Evolutionary conservation across 2,888 invertebrate species (phyloP).

Genomic region (Entomobrya multifasciata): DNA sequence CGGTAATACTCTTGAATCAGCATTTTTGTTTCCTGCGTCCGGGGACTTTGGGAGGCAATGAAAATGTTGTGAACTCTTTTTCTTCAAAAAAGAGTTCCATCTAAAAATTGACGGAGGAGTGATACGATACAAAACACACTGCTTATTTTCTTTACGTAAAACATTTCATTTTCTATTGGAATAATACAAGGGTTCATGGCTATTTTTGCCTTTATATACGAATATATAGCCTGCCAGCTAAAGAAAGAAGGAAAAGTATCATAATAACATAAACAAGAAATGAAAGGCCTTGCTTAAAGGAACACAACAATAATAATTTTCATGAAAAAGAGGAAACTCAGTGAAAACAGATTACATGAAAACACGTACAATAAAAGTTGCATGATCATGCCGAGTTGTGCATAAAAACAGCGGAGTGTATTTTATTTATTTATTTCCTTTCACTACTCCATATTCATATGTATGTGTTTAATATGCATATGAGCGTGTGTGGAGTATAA

Average conservation of each 20-base stretch:
- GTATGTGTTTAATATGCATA: background rate
- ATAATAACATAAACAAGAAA: conserved; percentile 38
- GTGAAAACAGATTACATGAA: conserved; percentile 55
- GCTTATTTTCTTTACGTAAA: conserved; percentile 26
- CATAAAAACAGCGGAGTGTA: background rate
- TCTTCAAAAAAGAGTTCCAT: conserved; percentile 19
- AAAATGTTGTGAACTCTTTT: conserved; percentile 40
- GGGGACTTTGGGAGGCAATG: conserved; percentile 32
- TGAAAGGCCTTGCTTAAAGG: conserved; percentile 26
- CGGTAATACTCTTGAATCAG: too few relatives aligned
- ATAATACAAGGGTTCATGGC: conserved; percentile 23
- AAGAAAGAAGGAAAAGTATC: too few relatives aligned
- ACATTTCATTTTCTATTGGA: conserved; percentile 60
- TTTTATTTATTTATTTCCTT: conserved; percentile 36
- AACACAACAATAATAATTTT: conserved; percentile 21
- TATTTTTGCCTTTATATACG: conserved; percentile 1
- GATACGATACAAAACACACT: conserved; percentile 13
- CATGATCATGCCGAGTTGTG: conserved; percentile 11
- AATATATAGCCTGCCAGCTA: conserved; percentile 7
- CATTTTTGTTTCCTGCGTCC: conserved; percentile 30
- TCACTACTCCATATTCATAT: background rate
- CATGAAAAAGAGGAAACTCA: conserved; percentile 37
- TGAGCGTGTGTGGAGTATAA: too few relatives aligned
- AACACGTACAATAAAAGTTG: conserved; percentile 34
- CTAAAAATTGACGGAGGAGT: conserved; percentile 16